Conservation (phyloP, 2,888 invertebrate species). For the Hydropsyche betteni region DNA sequence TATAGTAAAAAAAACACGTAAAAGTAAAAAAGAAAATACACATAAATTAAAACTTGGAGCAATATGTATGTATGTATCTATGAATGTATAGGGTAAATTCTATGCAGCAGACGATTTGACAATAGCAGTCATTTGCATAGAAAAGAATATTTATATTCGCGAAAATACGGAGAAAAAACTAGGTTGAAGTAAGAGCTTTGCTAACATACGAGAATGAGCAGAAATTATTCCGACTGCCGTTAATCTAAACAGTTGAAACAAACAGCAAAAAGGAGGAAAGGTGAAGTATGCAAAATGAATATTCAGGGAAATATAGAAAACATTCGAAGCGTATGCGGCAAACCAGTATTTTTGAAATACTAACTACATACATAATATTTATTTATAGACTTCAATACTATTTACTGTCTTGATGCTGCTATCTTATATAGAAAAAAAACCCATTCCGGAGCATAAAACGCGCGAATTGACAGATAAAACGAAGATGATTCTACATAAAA, state of each 20-base stretch:
- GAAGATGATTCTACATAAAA: too few relatives aligned
- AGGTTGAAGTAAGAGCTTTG: neutral
- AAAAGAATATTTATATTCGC: neutral
- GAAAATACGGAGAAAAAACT: neutral
- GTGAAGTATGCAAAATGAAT: conserved; percentile 33
- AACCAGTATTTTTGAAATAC: neutral
- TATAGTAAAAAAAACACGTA: too few relatives aligned
- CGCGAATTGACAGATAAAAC: too few relatives aligned
- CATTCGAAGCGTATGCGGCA: neutral
- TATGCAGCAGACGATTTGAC: neutral
- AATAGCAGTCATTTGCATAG: conserved; percentile 5
- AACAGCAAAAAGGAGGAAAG: conserved; percentile 34
- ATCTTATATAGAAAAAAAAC: too few relatives aligned
- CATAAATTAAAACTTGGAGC: too few relatives aligned
- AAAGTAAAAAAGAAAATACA: too few relatives aligned
- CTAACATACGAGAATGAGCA: neutral
- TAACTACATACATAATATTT: too few relatives aligned
- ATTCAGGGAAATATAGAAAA: conserved; percentile 11
- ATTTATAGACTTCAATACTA: too few relatives aligned
- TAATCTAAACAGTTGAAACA: conserved; percentile 30
- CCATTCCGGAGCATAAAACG: too few relatives aligned
- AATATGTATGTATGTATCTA: too few relatives aligned
- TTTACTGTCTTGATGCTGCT: too few relatives aligned
- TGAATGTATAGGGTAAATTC: too few relatives aligned
- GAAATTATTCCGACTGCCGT: conserved; percentile 27